phyloP scores from a whole-genome alignment of 2,797 vertebrate species.

The Cynodonichthys magdalenae region DNA sequence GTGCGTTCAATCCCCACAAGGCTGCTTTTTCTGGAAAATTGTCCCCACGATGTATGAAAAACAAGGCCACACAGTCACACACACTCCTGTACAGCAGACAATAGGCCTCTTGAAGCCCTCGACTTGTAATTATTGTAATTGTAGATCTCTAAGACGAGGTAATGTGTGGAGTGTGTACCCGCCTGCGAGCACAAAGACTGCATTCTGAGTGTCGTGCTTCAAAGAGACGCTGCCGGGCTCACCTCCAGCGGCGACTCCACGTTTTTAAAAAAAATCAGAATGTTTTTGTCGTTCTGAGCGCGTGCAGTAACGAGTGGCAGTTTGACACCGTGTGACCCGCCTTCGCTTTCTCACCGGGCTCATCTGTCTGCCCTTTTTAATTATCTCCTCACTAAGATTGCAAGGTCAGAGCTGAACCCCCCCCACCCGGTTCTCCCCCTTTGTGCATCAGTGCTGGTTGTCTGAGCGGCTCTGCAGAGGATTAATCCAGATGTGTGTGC shows the following conservation, averaged over 20 bases:
- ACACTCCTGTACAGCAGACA: slow-evolving; percentile 50
- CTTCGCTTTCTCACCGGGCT: slow-evolving; percentile 47
- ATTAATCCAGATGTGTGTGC: slow-evolving; percentile 36
- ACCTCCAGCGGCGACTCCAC: slow-evolving; percentile 37
- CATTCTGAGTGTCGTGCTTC: slow-evolving; percentile 48
- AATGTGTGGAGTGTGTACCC: slow-evolving; percentile 62
- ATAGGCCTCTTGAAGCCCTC: slow-evolving; percentile 59
- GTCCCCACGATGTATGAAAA: too few species aligned
- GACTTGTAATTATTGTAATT: slow-evolving; percentile 75
- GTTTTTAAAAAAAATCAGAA: too few species aligned
- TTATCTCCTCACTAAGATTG: slow-evolving; percentile 39
- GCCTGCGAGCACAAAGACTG: slow-evolving; percentile 55
- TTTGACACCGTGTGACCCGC: slow-evolving; percentile 56
- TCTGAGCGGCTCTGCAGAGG: slow-evolving; percentile 44
- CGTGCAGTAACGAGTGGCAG: slow-evolving; percentile 16
- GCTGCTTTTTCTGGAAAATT: too few species aligned
- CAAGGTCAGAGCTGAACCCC: slow-evolving; percentile 57
- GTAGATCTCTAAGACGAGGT: slow-evolving; percentile 70
- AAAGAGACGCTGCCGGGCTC: slow-evolving; percentile 48
- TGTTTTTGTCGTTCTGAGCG: background rate
- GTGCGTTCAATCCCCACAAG: too few species aligned
- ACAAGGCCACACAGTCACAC: slow-evolving; percentile 4
- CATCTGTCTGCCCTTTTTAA: slow-evolving; percentile 72
- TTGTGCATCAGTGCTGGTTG: slow-evolving; percentile 32
- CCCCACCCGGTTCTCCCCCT: slow-evolving; percentile 6